A percentile compares a stretch with the other conserved stretches of the same genome.
These are phyloP conservation scores for Saccostrea cuccullata DNA, from an alignment of 1,140 invertebrate species.

Conservation along the genomic window DNA sequence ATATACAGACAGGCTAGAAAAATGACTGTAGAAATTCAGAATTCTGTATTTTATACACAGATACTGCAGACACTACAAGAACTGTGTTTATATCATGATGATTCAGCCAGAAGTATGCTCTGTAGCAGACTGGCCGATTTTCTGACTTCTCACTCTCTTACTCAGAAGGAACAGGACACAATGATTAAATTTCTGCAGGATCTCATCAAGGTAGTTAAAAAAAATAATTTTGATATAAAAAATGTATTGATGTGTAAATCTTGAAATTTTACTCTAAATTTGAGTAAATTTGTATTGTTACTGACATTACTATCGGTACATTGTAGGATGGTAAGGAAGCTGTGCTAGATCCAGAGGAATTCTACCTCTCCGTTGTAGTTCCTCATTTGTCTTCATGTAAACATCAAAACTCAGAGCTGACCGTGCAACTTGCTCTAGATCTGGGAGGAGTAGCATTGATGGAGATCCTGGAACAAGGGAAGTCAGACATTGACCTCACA, in stretches of 20 bases:
- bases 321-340: not conserved
- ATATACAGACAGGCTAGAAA: not conserved
- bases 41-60: not conserved
- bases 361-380: not conserved
- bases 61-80: not conserved
- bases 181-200: not conserved
- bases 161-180: not conserved
- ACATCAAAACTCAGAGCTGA: not conserved
- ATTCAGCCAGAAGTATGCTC: not conserved
- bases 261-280: not conserved
- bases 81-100: not conserved
- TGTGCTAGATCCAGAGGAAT: slow-evolving; percentile 4
- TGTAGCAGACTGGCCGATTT: not conserved
- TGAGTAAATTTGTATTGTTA: not conserved
- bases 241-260: no score
- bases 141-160: not conserved
- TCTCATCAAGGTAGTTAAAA: not conserved
- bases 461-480: not conserved
- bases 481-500: not conserved
- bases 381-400: not conserved
- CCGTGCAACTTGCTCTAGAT: not conserved
- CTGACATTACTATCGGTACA: not conserved
- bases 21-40: not conserved
- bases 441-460: not conserved
- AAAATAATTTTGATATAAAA: not conserved